Percentiles rank a stretch among this genome's conserved stretches.
phyloP scores from a whole-genome alignment of 2,888 invertebrate species.

The Orthonychiurus folsomi region DNA sequence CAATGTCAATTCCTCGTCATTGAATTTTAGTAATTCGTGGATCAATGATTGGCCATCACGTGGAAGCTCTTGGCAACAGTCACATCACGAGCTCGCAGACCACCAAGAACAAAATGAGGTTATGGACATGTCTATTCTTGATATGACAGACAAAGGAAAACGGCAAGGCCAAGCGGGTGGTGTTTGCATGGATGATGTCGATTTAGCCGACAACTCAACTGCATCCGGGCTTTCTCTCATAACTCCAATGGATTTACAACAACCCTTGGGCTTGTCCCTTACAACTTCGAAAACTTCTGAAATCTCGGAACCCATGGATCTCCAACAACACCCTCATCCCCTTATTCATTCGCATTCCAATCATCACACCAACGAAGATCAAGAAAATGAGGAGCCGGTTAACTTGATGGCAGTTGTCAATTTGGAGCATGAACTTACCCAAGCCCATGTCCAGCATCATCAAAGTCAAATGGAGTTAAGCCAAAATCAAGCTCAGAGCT shows the following conservation, averaged over 20 bases:
- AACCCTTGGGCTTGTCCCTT: conserved; percentile 20
- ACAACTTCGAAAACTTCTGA: neutral
- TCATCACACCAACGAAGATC: conserved; percentile 1
- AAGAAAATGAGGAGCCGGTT: conserved; percentile 35
- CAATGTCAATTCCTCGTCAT: conserved; percentile 11
- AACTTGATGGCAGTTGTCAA: conserved; percentile 36
- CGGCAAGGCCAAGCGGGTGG: neutral
- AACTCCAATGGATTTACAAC: conserved; percentile 38
- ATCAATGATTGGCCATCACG: conserved; percentile 23
- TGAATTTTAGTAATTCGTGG: conserved; percentile 21
- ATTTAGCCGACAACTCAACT: conserved; percentile 26
- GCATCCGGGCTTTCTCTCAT: conserved; percentile 29
- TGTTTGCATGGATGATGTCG: conserved; percentile 29
- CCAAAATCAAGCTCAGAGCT: neutral
- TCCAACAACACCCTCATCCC: conserved; percentile 18
- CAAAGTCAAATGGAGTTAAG: neutral
- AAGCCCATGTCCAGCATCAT: conserved; percentile 15
- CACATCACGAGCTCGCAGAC: neutral
- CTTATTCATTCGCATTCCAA: neutral
- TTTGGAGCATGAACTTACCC: conserved; percentile 30
- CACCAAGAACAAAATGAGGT: conserved; percentile 37
- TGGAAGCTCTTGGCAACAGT: conserved; percentile 13
- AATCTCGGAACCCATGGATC: conserved; percentile 25
- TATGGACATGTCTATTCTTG: conserved; percentile 38
- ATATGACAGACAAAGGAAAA: conserved; percentile 18